Conservation (phyloP, 2,113 vertebrate genomes). For the Ptilorrhoa leucosticta region DNA sequence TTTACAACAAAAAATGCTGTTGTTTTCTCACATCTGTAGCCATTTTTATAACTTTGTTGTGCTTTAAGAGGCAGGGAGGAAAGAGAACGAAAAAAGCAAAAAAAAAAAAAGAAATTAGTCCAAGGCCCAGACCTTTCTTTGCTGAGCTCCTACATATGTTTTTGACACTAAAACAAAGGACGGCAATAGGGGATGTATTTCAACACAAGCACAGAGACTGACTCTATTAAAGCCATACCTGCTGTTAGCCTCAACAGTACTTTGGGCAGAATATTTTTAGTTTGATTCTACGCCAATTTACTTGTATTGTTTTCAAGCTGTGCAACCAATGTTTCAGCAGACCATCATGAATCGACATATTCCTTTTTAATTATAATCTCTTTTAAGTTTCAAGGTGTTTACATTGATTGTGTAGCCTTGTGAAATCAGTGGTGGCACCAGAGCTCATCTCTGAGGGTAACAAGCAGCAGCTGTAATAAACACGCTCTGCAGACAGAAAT, state of each 20-base stretch:
- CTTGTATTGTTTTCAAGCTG: conserved; percentile 8
- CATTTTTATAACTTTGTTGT: background rate
- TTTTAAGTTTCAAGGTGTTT: background rate
- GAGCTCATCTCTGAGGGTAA: background rate
- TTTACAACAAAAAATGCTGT: background rate
- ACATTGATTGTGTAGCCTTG: background rate
- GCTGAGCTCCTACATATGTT: background rate
- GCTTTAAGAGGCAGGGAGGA: accelerated
- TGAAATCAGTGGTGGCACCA: background rate
- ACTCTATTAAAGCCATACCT: background rate
- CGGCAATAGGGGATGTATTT: background rate
- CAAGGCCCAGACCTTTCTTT: background rate
- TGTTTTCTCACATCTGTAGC: conserved; percentile 23
- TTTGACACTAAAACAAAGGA: background rate
- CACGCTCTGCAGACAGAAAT: background rate
- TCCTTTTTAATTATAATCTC: conserved; percentile 18
- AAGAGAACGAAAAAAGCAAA: too few species aligned
- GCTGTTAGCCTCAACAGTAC: background rate
- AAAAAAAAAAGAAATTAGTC: background rate
- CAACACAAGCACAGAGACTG: background rate
- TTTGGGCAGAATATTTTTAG: background rate
- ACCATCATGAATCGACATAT: background rate
- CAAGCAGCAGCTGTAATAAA: background rate
- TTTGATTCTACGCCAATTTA: background rate
- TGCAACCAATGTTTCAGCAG: background rate